Base-by-base conservation (phyloP, 2,113 vertebrate genomes). In the Nannobrachium achirus region DNA sequence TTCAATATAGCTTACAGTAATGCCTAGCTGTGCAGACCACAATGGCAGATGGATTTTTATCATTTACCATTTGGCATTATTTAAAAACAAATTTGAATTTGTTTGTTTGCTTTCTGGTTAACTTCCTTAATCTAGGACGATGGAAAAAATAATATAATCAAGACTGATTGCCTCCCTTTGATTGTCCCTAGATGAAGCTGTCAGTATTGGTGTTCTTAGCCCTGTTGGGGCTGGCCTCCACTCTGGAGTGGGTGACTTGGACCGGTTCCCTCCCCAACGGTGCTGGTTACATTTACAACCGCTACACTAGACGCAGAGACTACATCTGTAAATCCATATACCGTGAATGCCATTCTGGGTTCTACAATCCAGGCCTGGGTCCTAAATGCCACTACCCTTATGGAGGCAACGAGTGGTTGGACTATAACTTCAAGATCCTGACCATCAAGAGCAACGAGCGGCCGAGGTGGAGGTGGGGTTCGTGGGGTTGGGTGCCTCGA, bases 351-450 rank as follows among this genome's bases (percentile, higher is more conserved):
- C 85, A 91, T 50, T 83, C 91, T 0, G 92, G 92, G 6, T 93
- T 92, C 62, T 92, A 92, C 80, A 89, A 79, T 2, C 89, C 89
- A 1, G 81, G 1, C 66, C 75, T 89, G 63, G 92, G 92, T 4
- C 88, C 91, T 0, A 89, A 91, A 76, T 93, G 92, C 38, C 84
- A 86, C 16, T 93, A 93, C 62, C 89, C 92, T 2, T 91, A 90
- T 1, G 89, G 81, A 6, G 63, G 91, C 44, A 69, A 63, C 1
- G 91, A 92, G 84, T 89, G 89, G 71, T 73, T 85, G 1, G 82
- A 85, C 39, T 49, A 88, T 0, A 73, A 88, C 45, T 92, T 93
- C 2, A 64, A 91, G 63, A 62, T 93, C 70, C 82, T 93, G 45
- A 20, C 83, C 41, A 93, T 93, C 77, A 84, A 73, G 53, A 87